Conservation (phyloP, 1,140 invertebrate genomes). For the Heliconius himera region DNA sequence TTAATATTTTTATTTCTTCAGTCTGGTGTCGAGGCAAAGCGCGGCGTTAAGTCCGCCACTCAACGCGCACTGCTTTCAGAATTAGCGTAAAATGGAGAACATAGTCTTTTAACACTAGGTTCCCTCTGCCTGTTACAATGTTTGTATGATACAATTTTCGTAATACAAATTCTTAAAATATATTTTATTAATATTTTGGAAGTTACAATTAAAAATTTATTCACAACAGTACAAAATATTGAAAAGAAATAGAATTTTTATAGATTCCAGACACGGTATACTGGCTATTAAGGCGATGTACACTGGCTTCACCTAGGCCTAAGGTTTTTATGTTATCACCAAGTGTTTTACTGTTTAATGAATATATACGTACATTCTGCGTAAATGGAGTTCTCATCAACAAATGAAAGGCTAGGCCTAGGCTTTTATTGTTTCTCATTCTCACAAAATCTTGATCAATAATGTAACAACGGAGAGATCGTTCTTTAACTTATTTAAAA, state of each 20-base stretch:
- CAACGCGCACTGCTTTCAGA: too few relatives aligned
- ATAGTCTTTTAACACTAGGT: too few relatives aligned
- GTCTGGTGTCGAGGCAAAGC: too few relatives aligned
- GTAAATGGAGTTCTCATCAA: background rate
- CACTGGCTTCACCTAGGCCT: background rate
- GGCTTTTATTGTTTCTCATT: too few relatives aligned
- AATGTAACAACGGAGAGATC: background rate
- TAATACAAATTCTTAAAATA: background rate
- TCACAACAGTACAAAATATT: background rate
- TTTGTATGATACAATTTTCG: too few relatives aligned
- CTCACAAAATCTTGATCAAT: background rate
- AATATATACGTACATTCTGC: background rate
- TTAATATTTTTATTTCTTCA: too few relatives aligned
- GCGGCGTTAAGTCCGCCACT: too few relatives aligned
- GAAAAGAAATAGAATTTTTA: background rate
- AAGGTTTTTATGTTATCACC: background rate
- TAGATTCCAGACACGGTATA: background rate
- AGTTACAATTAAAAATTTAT: too few relatives aligned
- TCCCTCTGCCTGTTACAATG: too few relatives aligned
- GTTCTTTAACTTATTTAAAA: background rate
- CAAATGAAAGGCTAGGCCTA: too few relatives aligned
- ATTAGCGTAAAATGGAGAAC: too few relatives aligned
- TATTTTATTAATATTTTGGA: background rate
- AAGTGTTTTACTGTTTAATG: background rate
- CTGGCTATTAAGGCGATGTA: background rate